Evolutionary conservation across 2,113 vertebrate species (phyloP).

Genomic region (Anolis carolinensis): DNA sequence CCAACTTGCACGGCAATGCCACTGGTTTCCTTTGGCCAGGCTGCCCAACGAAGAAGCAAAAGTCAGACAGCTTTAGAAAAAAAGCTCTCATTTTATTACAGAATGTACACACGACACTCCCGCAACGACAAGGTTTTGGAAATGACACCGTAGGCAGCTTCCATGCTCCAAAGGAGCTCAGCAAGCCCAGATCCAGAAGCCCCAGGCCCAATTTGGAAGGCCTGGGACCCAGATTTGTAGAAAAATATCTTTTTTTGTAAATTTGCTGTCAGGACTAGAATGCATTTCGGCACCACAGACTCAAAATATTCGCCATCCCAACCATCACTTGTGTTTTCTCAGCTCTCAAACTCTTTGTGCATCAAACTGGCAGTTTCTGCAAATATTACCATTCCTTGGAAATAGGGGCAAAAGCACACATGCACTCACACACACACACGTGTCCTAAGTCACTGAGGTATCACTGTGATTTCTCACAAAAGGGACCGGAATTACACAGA

Average conservation of each 20-base stretch:
- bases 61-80: conserved; percentile 22
- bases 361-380: neutral
- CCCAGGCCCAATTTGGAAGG: neutral
- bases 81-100: conserved; percentile 55
- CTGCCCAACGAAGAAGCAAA: no score
- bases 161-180: neutral
- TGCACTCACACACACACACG: neutral
- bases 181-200: neutral
- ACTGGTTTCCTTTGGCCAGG: no score
- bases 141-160: rapidly evolving
- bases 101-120: conserved; percentile 18
- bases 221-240: no score
- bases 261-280: neutral
- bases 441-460: no score
- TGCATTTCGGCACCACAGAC: neutral
- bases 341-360: no score
- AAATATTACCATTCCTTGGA: no score
- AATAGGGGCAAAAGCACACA: neutral
- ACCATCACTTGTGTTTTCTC: neutral
- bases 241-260: neutral
- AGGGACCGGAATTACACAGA: neutral
- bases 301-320: neutral
- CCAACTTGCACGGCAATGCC: no score
- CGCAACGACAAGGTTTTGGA: neutral
- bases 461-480: neutral